Conservation (phyloP, 2,797 vertebrate genomes). For the Artibeus lituratus region DNA sequence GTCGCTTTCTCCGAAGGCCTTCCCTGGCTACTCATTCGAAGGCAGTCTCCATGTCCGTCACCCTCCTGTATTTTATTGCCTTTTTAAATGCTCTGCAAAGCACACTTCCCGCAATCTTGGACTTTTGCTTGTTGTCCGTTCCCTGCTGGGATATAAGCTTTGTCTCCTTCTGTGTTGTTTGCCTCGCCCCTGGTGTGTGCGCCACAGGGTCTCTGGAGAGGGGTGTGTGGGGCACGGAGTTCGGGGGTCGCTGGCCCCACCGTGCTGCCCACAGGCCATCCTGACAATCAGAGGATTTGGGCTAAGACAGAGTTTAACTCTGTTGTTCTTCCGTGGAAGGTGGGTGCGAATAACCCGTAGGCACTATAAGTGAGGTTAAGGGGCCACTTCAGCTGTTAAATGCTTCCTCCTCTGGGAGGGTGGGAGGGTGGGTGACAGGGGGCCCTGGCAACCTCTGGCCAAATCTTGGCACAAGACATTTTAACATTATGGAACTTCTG, state of each 20-base stretch:
- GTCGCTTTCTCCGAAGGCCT: background rate
- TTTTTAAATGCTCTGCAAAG: background rate
- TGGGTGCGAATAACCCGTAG: background rate
- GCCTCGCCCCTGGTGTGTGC: too few species aligned
- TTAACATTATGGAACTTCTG: background rate
- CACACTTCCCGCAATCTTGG: background rate
- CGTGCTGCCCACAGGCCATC: background rate
- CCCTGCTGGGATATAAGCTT: background rate
- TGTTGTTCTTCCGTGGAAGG: background rate
- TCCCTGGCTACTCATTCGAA: background rate
- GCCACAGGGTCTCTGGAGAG: background rate
- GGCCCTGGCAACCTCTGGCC: background rate
- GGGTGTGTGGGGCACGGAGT: background rate
- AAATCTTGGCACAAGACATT: background rate
- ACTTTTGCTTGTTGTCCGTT: background rate
- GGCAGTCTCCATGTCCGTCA: background rate
- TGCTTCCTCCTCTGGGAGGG: background rate
- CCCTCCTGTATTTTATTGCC: background rate
- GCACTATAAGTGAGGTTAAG: background rate
- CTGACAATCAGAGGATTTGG: background rate
- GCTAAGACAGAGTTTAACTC: background rate
- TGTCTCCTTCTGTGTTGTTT: background rate
- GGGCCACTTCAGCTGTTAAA: background rate
- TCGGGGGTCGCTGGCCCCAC: background rate
- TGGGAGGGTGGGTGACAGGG: too few species aligned